A percentile compares a stretch with the other conserved stretches of the same genome.
Conservation (phyloP, 2,888 invertebrate genomes). For the Chalcis sispes region DNA sequence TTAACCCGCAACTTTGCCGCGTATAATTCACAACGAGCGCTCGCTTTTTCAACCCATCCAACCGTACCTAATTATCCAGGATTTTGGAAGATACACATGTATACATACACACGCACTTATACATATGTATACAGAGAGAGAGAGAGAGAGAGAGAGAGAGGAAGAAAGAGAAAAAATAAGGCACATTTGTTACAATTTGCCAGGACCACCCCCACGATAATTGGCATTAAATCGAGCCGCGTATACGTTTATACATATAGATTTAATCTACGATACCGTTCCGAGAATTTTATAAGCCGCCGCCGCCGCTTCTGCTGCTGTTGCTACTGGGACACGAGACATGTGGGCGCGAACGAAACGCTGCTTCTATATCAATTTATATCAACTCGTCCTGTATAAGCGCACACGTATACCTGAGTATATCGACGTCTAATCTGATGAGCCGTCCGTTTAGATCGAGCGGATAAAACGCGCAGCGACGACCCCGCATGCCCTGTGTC, state of each 20-base stretch:
- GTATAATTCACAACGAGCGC: neutral
- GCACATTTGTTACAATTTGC: slow-evolving; percentile 69
- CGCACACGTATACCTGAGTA: neutral
- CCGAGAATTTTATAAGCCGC: no score
- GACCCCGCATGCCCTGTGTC: neutral
- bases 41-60: neutral
- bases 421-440: slow-evolving; percentile 55
- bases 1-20: neutral
- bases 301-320: no score
- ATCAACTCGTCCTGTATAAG: slow-evolving; percentile 25
- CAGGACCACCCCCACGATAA: slow-evolving; percentile 64
- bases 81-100: slow-evolving; percentile 35
- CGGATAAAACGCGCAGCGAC: neutral
- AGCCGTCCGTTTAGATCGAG: slow-evolving; percentile 54
- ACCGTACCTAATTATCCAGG: slow-evolving; percentile 57
- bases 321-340: no score
- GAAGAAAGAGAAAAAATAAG: no score
- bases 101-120: no score
- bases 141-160: slow-evolving; percentile 3
- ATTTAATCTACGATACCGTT: slow-evolving; percentile 60
- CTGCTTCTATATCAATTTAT: slow-evolving; percentile 61
- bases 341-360: slow-evolving; percentile 50
- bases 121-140: no score
- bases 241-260: no score
- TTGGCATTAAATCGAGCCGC: slow-evolving; percentile 71